Conservation (phyloP, 2,113 vertebrate species). For the Sakesphorus luctuosus region DNA sequence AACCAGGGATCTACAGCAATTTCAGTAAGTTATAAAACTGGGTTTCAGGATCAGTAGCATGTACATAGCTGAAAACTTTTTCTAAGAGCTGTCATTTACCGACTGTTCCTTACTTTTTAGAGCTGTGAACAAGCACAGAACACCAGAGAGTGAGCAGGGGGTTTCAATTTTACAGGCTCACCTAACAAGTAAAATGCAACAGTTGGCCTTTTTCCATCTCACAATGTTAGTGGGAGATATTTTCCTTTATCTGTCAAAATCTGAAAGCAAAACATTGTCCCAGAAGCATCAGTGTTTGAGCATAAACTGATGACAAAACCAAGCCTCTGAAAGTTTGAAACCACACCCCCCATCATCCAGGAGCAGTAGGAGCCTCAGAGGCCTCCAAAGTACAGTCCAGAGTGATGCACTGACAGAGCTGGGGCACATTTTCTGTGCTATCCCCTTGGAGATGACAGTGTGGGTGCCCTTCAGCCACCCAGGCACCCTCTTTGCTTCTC, state of each 20-base stretch:
- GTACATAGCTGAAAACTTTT: slow-evolving; percentile 6
- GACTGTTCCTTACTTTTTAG: slow-evolving; percentile 41
- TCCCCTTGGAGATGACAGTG: not conserved
- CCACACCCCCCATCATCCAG: not conserved
- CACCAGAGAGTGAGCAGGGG: not conserved
- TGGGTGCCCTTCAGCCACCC: not conserved
- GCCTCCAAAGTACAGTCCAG: accelerated
- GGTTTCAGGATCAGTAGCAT: not conserved
- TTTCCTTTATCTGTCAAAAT: slow-evolving; percentile 14
- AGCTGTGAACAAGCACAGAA: not conserved
- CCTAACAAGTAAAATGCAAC: not conserved
- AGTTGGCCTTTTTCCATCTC: slow-evolving; percentile 26
- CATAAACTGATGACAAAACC: not conserved
- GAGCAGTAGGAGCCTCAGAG: not conserved
- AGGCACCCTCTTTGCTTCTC: not conserved
- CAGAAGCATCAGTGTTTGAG: not conserved
- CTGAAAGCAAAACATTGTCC: slow-evolving; percentile 42
- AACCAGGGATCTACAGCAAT: slow-evolving; percentile 63
- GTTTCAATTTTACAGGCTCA: not conserved
- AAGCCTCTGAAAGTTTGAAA: not conserved
- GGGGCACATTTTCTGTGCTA: not conserved
- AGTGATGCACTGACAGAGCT: accelerated
- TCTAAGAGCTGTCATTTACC: not conserved
- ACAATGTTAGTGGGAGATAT: not conserved
- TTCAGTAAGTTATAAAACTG: slow-evolving; percentile 44